Evolutionary conservation across 2,888 invertebrate genomes (phyloP), one percentile per base, ranked within the genome.

Genomic region (Rhimphoctona megacephalus): DNA sequence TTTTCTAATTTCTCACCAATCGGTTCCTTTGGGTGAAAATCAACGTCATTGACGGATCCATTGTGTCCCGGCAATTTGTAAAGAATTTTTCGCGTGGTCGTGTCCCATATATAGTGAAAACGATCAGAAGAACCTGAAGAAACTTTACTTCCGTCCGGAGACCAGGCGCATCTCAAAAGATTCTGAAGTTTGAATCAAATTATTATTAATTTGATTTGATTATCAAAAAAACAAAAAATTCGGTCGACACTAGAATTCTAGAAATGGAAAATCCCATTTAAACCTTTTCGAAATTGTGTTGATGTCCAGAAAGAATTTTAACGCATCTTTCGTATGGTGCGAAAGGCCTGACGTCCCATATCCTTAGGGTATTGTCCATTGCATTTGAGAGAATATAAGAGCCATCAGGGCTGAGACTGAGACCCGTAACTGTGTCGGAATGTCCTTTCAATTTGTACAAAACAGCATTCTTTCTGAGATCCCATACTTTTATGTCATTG

Each of bases 1-100:
- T 46, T 46, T 33, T 22, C 6, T 33, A 2, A 52, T 25, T 30
- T 72, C 70, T 90, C 94, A 97, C 97, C 94, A 78, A 99, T 97
- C 7, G 99, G 98, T 94, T 99, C 99, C 49, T 96, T 96, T 0
- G 97, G 98, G 95, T 99, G 99, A 94, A 99, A 99, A 94, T 98
- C 98, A 0, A 99, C 97, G 94, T 98, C 99, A 93, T 99, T 99
- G 43, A 99, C 99, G 87, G 99, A 97, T 54, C 99, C 99, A 94
- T 98, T 98, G 94, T 99, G 99, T 0, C 99, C 99, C 0, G 99
- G 99, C 90, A 99, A 95, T 95, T 99, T 99, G 95, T 99, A 99
- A 52, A 99, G 95, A 90, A 99, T 97, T 86, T 98, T 96, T 43
- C 99, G 96, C 0, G 98, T 96, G 1, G 98, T 98, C 1, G 99